These are phyloP conservation scores for Chloroclystis v-ata DNA, from an alignment of 2,888 invertebrate genomes.

Conservation along the genomic window DNA sequence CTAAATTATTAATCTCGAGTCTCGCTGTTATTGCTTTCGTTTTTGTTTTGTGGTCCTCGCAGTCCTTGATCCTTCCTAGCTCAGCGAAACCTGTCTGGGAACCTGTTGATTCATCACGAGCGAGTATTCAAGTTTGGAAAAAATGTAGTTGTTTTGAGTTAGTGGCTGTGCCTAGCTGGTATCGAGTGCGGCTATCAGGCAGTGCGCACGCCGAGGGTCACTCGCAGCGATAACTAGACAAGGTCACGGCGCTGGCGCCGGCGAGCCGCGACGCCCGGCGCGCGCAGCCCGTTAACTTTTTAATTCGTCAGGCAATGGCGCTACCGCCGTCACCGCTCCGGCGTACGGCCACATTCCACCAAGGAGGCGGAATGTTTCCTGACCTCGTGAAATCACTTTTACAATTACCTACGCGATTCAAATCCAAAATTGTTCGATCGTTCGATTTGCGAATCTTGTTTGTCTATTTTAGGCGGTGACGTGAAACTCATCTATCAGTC, in stretches of 20 bases:
- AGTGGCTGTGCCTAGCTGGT: neutral
- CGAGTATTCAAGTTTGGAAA: neutral
- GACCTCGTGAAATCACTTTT: constrained; percentile 29
- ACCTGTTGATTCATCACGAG: constrained; percentile 11
- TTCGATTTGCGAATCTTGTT: constrained; percentile 20
- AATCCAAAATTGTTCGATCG: constrained; percentile 16
- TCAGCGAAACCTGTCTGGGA: constrained; percentile 13
- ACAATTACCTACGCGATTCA: constrained; percentile 19
- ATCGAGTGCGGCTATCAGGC: constrained; percentile 50
- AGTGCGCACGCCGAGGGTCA: constrained; percentile 67
- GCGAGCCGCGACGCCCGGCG: constrained; percentile 59
- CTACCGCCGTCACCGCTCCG: constrained; percentile 47
- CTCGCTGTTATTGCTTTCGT: constrained; percentile 44
- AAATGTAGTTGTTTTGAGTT: neutral
- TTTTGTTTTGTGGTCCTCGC: constrained; percentile 27
- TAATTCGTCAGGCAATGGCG: constrained; percentile 67
- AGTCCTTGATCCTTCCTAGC: constrained; percentile 10
- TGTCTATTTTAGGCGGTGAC: constrained; percentile 27
- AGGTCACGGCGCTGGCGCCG: constrained; percentile 74
- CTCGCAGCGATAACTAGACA: constrained; percentile 71
- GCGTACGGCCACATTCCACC: constrained; percentile 39
- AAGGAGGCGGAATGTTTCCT: constrained; percentile 21
- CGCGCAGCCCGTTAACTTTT: constrained; percentile 69
- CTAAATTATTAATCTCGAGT: constrained; percentile 47
- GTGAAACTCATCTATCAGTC: constrained; percentile 24